Conservation (phyloP, 1,140 invertebrate genomes). For the Mizuhopecten yessoensis region DNA sequence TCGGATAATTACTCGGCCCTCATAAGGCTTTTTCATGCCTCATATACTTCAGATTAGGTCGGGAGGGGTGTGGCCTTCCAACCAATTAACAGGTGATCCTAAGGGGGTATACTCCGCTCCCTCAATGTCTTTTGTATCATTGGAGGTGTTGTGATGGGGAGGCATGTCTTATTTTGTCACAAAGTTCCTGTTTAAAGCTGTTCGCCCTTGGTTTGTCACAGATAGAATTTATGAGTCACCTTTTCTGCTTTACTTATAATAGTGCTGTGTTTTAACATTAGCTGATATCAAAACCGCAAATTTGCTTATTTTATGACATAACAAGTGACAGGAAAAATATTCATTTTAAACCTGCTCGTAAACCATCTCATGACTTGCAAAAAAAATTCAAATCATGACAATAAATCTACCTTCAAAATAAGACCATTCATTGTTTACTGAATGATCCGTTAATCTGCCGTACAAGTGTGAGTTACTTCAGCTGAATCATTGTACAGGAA, state of each 20-base stretch:
- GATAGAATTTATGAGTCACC: not conserved
- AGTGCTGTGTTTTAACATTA: too few species aligned
- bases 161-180: not conserved
- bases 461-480: not conserved
- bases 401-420: too few species aligned
- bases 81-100: not conserved
- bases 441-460: not conserved
- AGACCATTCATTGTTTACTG: not conserved
- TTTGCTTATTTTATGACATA: not conserved
- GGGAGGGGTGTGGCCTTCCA: not conserved
- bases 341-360: not conserved
- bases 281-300: not conserved
- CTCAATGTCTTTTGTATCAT: not conserved
- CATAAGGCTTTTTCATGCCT: slow-evolving; percentile 8
- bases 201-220: not conserved
- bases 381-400: too few species aligned
- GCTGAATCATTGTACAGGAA: too few species aligned
- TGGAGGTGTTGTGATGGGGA: not conserved
- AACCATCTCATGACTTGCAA: not conserved
- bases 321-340: not conserved
- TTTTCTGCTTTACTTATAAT: too few species aligned
- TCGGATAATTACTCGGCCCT: not conserved
- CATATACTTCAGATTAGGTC: not conserved
- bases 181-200: not conserved
- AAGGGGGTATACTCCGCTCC: not conserved